Evolutionary conservation across 2,888 invertebrate genomes (phyloP), one percentile per base, ranked within the genome.

Genomic region (Erynnis tages): DNA sequence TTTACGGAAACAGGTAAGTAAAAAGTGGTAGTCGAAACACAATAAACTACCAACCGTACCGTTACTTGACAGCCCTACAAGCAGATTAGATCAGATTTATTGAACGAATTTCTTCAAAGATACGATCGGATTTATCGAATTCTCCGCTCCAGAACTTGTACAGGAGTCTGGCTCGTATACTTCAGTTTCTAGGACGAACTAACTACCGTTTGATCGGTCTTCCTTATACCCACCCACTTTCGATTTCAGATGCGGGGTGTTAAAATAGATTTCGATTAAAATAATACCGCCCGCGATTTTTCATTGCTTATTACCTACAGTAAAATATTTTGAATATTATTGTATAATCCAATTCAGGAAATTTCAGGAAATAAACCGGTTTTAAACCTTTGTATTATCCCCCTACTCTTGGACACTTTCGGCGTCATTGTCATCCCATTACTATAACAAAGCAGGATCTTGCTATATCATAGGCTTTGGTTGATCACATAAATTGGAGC

Each of bases 171-270:
- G 17, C 29, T 45, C 43, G 50, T 35, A 50, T 50, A 50, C 34
- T 50, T 27, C 17, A 35, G 41, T 50, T 50, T 41, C 41, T 41
- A 49, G 41, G 48, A 48, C 38, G 48, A 41, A 34, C 49, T 53
- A 50, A 66, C 70, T 68, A 67, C 73, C 67, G 70, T 73, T 67
- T 64, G 67, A 70, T 70, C 62, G 34, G 1, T 32, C 70, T 76
- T 77, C 78, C 76, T 76, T 76, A 76, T 77, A 73, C 61, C 34
- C 62, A 54, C 57, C 63, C 60, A 68, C 76, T 78, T 75, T 78
- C 75, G 50, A 65, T 78, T 73, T 76, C 71, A 2, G 4, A 19
- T 10, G 8, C 10, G 4, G 27, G 32, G 13, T 10, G 25, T 37
- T n/a, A 27, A 7, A 23, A 21, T 30, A 5, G 4, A 27, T 6